Evolutionary conservation across 1,140 invertebrate genomes (phyloP), one percentile per base, ranked within the genome.

Genomic region (Zaprionus africanus): DNA sequence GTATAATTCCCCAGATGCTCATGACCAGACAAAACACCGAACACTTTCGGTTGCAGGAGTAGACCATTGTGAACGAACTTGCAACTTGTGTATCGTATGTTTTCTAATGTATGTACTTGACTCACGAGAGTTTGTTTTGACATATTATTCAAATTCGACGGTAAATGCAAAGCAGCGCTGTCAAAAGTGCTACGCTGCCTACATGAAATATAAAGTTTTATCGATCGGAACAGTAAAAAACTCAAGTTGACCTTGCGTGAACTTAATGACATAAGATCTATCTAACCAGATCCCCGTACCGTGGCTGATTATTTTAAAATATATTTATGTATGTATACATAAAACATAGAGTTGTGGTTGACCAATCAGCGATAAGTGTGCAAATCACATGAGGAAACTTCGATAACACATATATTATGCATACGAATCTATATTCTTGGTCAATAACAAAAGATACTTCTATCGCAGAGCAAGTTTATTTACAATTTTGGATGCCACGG

Each of bases 261-360:
- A 70, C 82, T 87, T 79, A 81, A 82, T 82, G 84, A 77, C 80
- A 87, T 83, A 88, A 87, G 77, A 87, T 88, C 77, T 69, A 43
- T 56, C 62, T 53, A 56, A 26, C 22, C 46, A 62, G 70, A 81
- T 77, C 76, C 66, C 71, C 19, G 13, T 28, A 34, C 19, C 58
- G 58, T 26, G 60, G 26, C 24, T 15, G 13, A 17, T 11, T 7
- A 38, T 38, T 38, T 38, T 38, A 38, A n/a, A 46, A 17, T 9
- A 17, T 46, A 17, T 17, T n/a, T 17, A 46, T 7, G 15, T n/a
- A 7, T 17, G 4, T 17, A 34, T 34, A 34, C 31, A 34, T 11
- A 34, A 34, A 34, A 34, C 31, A 34, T 11, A 34, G 11, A 11
- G 31, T 11, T 11, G 31, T 11, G 4, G 31, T 11, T 11, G 31